phyloP scores from a whole-genome alignment of 2,888 invertebrate species.

The Epiblema foenella region DNA sequence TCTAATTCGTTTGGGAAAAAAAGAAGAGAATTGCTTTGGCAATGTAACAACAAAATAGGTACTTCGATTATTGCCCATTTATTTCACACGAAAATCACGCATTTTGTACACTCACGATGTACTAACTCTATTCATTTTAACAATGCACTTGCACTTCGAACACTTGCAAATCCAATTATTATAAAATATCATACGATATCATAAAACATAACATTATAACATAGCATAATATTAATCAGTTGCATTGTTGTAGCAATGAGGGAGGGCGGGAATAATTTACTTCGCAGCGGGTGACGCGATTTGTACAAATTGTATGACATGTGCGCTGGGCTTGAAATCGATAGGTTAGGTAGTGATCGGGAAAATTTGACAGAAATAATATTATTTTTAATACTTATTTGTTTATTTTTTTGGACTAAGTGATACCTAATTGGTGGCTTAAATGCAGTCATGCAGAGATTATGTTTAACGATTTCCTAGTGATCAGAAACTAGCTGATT shows the following conservation, averaged over 20 bases:
- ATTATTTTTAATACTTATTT: neutral
- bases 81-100: neutral
- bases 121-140: slow-evolving; percentile 5
- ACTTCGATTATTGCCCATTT: neutral
- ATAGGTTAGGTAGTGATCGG: slow-evolving; percentile 52
- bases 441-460: too few species aligned
- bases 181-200: slow-evolving; percentile 59
- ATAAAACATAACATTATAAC: slow-evolving; percentile 62
- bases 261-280: slow-evolving; percentile 77
- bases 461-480: too few species aligned
- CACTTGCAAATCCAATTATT: slow-evolving; percentile 68
- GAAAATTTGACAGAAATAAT: neutral
- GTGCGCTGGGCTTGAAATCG: slow-evolving; percentile 66
- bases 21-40: too few species aligned
- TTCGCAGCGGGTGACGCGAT: slow-evolving; percentile 76
- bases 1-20: too few species aligned
- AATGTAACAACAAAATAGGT: too few species aligned
- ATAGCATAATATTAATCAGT: slow-evolving; percentile 75
- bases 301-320: slow-evolving; percentile 79
- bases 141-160: slow-evolving; percentile 39
- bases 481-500: too few species aligned
- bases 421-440: too few species aligned
- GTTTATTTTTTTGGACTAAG: too few species aligned
- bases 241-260: slow-evolving; percentile 73
- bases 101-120: neutral